Evolutionary conservation across 2,113 vertebrate species (phyloP).

Genomic region (Lamprotornis superbus): DNA sequence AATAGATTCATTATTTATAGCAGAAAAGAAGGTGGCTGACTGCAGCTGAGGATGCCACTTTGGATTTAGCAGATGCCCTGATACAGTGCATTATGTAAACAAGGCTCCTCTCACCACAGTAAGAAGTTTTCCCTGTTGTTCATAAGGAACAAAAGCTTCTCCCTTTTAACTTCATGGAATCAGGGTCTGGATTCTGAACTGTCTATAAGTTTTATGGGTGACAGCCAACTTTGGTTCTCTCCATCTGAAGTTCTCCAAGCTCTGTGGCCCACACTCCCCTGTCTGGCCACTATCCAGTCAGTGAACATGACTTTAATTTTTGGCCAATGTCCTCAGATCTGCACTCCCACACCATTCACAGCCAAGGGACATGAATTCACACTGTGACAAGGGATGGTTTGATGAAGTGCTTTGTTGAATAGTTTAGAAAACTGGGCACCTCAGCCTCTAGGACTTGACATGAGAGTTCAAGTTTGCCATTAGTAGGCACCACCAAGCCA

Average conservation of each 20-base stretch:
- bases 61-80: background rate
- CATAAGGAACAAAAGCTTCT: background rate
- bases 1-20: constrained; percentile 63
- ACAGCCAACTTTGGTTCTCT: background rate
- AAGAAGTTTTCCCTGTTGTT: background rate
- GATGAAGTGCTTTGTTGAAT: rapidly evolving
- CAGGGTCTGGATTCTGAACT: background rate
- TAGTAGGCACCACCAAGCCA: background rate
- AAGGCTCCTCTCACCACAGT: background rate
- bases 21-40: constrained; percentile 13
- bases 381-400: background rate
- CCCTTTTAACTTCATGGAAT: background rate
- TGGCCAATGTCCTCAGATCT: background rate
- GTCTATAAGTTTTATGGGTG: rapidly evolving
- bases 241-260: background rate
- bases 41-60: constrained; percentile 10
- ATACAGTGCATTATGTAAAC: background rate
- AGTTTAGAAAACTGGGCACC: background rate
- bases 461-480: background rate
- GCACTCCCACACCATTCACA: background rate
- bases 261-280: background rate
- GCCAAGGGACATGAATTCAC: background rate
- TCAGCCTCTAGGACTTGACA: background rate
- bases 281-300: background rate
- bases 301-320: background rate